A percentile compares a stretch with the other conserved stretches of the same genome.
Evolutionary conservation across 2,888 invertebrate genomes (phyloP).

Genomic region (Capitulum mitella): DNA sequence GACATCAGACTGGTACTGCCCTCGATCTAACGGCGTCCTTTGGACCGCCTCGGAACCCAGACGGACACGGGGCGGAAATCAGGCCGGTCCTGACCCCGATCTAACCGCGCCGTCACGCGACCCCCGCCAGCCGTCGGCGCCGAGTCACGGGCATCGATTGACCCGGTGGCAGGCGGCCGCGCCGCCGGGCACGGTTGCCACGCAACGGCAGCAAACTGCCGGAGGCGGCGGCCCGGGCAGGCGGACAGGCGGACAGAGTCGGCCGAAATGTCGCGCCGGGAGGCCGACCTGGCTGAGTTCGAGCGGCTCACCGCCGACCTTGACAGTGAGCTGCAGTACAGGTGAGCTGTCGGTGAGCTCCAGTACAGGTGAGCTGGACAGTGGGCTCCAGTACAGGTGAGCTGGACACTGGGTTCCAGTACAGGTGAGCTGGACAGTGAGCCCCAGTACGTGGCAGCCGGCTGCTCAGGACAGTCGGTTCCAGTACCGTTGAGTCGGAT

Average conservation of each 20-base stretch:
- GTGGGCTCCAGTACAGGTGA: background rate
- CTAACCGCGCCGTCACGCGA: background rate
- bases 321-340: constrained; percentile 14
- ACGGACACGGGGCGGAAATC: too few species aligned
- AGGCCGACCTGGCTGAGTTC: background rate
- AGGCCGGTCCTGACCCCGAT: background rate
- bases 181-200: background rate
- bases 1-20: too few species aligned
- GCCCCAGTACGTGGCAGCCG: too few species aligned
- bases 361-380: background rate
- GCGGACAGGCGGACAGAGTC: too few species aligned
- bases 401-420: background rate
- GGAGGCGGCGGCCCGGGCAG: background rate
- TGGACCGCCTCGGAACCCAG: too few species aligned
- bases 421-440: background rate
- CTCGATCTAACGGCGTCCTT: too few species aligned
- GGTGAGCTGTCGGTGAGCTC: background rate
- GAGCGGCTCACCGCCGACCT: constrained; percentile 13
- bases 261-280: constrained; percentile 26
- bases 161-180: background rate
- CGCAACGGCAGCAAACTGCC: background rate
- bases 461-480: too few species aligned
- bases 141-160: background rate
- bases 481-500: too few species aligned
- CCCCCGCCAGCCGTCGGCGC: background rate